phyloP scores from a whole-genome alignment of 2,113 vertebrate genomes.

The Xiphophorus maculatus region DNA sequence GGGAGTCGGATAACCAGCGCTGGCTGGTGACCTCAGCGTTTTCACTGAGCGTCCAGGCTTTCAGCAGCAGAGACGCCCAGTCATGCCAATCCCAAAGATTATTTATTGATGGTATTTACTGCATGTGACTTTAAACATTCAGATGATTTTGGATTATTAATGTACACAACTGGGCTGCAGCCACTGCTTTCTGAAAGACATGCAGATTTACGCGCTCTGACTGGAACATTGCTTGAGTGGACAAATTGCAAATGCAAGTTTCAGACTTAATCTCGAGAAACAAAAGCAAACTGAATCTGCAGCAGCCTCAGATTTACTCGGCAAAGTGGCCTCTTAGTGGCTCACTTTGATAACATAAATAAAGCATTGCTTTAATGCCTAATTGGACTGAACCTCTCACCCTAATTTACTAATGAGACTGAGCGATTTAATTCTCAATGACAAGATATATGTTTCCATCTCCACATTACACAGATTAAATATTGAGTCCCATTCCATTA shows the following conservation, averaged over 20 bases:
- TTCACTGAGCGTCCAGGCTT: slow-evolving; percentile 64
- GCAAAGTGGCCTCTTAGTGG: slow-evolving; percentile 80
- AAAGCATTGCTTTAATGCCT: slow-evolving; percentile 77
- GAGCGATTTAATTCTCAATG: slow-evolving; percentile 79
- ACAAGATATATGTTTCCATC: slow-evolving; percentile 81
- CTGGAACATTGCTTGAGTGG: slow-evolving; percentile 29
- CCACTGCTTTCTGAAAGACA: slow-evolving; percentile 14
- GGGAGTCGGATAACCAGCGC: slow-evolving; percentile 75
- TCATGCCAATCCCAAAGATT: slow-evolving; percentile 25
- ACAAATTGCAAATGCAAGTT: slow-evolving; percentile 47
- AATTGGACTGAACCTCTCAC: slow-evolving; percentile 75
- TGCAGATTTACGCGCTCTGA: slow-evolving; percentile 47
- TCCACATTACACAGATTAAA: slow-evolving; percentile 83
- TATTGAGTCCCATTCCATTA: slow-evolving; percentile 81
- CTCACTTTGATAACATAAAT: slow-evolving; percentile 78
- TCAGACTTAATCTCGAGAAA: slow-evolving; percentile 46
- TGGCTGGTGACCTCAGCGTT: slow-evolving; percentile 71
- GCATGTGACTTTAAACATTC: slow-evolving; percentile 46
- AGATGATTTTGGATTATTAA: slow-evolving; percentile 39
- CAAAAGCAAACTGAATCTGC: slow-evolving; percentile 58
- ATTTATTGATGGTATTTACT: slow-evolving; percentile 58
- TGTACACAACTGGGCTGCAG: slow-evolving; percentile 19
- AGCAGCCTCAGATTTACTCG: slow-evolving; percentile 74
- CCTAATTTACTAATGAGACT: slow-evolving; percentile 80
- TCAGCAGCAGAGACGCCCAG: slow-evolving; percentile 52